These are phyloP conservation scores for Silurus aristotelis DNA, from an alignment of 2,797 vertebrate species.

Conservation along the genomic window DNA sequence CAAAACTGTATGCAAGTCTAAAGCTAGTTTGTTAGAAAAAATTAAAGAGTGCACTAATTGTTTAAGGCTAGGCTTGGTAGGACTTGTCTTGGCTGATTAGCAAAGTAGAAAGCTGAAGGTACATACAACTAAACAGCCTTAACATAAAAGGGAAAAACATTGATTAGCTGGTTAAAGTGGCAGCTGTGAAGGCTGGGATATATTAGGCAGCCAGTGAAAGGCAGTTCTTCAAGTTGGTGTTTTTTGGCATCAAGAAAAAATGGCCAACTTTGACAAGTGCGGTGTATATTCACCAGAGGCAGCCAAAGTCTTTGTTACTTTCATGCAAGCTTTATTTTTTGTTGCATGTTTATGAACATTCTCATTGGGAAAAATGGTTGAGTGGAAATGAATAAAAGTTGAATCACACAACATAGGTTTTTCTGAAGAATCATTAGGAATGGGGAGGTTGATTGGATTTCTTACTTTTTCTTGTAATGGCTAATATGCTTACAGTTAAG, in stretches of 20 bases:
- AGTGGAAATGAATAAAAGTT: too few relatives aligned
- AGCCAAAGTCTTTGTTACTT: neutral
- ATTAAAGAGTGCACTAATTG: neutral
- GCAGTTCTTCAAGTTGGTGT: too few relatives aligned
- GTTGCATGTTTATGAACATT: neutral
- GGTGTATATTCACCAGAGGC: neutral
- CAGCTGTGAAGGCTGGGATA: too few relatives aligned
- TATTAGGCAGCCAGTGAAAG: too few relatives aligned
- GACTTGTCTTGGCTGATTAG: neutral
- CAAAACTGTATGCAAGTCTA: neutral
- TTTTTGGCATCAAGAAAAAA: too few relatives aligned
- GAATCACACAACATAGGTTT: too few relatives aligned
- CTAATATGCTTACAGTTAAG: neutral
- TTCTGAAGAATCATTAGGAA: too few relatives aligned
- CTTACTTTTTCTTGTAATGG: neutral
- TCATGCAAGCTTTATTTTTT: neutral
- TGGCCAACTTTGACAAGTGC: neutral
- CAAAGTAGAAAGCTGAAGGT: neutral
- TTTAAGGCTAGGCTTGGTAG: neutral
- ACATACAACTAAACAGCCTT: too few relatives aligned
- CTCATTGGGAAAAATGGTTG: too few relatives aligned
- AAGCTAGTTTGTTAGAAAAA: neutral
- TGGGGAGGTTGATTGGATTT: too few relatives aligned
- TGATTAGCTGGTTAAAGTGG: too few relatives aligned
- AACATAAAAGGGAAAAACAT: too few relatives aligned